These are phyloP conservation scores for Clepsis dumicolana DNA, from an alignment of 2,888 invertebrate genomes.

Conservation along the genomic window DNA sequence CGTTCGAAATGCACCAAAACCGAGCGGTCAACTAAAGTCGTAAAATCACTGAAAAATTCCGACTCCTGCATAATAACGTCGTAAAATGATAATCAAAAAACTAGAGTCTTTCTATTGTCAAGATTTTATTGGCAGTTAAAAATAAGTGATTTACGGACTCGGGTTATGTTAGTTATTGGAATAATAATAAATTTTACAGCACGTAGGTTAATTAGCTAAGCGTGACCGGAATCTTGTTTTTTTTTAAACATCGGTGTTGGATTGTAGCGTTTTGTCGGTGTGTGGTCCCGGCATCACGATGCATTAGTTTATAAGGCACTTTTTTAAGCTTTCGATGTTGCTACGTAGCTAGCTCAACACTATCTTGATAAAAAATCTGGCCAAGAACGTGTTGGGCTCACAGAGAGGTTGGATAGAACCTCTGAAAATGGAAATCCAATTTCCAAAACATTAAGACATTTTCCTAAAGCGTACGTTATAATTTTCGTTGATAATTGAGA, in stretches of 20 bases:
- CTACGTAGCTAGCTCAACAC: too few species aligned
- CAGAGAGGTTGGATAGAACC: too few species aligned
- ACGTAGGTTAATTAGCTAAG: conserved; percentile 40
- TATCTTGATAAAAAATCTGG: not conserved
- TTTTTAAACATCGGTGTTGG: conserved; percentile 54
- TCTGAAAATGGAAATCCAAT: too few species aligned
- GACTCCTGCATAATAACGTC: conserved; percentile 75
- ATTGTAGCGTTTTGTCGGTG: conserved; percentile 61
- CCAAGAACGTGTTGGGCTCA: not conserved
- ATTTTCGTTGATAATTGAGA: too few species aligned
- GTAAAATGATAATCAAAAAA: conserved; percentile 68
- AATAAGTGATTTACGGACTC: conserved; percentile 49
- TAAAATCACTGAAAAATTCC: conserved; percentile 54
- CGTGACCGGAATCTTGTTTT: conserved; percentile 48
- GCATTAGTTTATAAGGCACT: conserved; percentile 8
- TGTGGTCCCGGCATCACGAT: conserved; percentile 62
- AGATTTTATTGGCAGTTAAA: conserved; percentile 52
- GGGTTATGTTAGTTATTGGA: conserved; percentile 30
- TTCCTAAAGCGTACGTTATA: too few species aligned
- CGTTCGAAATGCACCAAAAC: conserved; percentile 25
- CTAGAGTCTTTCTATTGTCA: conserved; percentile 46
- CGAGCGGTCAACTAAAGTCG: conserved; percentile 30
- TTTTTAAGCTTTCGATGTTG: not conserved
- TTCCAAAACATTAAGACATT: too few species aligned
- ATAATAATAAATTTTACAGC: conserved; percentile 33